These are phyloP conservation scores for Heteromyza rotundicornis DNA, from an alignment of 2,888 invertebrate genomes.

Conservation along the genomic window DNA sequence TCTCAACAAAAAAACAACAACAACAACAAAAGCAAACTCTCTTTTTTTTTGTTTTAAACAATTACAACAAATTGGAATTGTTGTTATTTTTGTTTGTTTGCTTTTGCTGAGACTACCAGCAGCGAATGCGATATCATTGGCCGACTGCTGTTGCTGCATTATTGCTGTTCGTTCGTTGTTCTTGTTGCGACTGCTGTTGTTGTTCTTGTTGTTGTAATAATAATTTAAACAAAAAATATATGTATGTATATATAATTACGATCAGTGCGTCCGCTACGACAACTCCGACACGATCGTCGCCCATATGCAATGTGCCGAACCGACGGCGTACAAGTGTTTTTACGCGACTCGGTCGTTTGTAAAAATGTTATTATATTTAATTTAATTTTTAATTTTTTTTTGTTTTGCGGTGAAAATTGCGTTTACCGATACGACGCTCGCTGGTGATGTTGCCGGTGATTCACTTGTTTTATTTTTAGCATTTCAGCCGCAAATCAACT, in stretches of 20 bases:
- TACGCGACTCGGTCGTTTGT: background rate
- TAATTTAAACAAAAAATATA: background rate
- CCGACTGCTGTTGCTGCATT: too few relatives aligned
- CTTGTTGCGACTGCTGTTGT: background rate
- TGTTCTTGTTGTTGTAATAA: background rate
- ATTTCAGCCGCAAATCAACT: background rate
- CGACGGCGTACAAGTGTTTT: background rate
- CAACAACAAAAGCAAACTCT: slow-evolving; percentile 42
- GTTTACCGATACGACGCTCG: background rate
- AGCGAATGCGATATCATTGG: too few relatives aligned
- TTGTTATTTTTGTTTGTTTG: background rate
- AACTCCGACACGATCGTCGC: background rate
- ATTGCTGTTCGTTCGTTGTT: background rate
- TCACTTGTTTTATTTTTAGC: slow-evolving; percentile 20
- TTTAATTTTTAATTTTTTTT: background rate
- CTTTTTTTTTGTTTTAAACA: too few relatives aligned
- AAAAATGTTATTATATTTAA: background rate
- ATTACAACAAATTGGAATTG: too few relatives aligned
- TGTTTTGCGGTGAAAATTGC: background rate
- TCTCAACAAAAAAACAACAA: slow-evolving; percentile 30
- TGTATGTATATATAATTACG: background rate
- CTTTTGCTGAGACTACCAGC: too few relatives aligned
- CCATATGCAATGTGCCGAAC: too few relatives aligned
- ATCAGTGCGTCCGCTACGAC: background rate
- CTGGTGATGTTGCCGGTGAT: slow-evolving; percentile 9